Evolutionary conservation across 2,888 invertebrate species (phyloP).

Genomic region (Koerneria pararmatus): DNA sequence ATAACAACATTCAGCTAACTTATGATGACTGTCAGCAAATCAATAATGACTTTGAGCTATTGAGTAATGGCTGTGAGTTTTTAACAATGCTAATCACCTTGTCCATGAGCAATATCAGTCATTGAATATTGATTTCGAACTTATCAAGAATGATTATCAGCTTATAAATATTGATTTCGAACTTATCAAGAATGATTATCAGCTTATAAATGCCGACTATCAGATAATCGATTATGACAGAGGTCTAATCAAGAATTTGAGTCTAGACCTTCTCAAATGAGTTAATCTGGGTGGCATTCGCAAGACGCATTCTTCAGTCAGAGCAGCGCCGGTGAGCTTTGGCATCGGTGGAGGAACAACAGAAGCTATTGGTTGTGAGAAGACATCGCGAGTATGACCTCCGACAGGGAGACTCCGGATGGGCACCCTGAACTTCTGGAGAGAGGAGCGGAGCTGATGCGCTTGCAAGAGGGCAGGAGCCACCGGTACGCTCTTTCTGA

Average conservation of each 20-base stretch:
- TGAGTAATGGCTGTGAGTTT: too few relatives aligned
- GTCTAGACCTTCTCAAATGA: conserved; percentile 46
- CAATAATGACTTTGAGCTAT: too few relatives aligned
- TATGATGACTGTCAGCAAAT: too few relatives aligned
- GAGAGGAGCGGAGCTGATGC: background rate
- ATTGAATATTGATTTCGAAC: background rate
- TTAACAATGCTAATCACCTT: too few relatives aligned
- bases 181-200: background rate
- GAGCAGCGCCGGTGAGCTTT: conserved; percentile 18
- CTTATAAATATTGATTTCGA: background rate
- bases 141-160: background rate
- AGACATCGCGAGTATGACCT: background rate
- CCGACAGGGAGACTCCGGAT: background rate
- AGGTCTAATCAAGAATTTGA: background rate
- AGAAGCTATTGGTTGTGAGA: background rate
- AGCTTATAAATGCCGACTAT: too few relatives aligned
- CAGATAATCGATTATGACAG: background rate
- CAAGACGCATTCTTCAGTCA: conserved; percentile 37
- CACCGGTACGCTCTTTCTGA: background rate
- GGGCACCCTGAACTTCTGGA: too few relatives aligned
- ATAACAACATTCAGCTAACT: too few relatives aligned
- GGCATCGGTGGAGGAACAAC: background rate
- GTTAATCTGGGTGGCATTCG: conserved; percentile 48
- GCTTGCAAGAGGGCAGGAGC: conserved; percentile 16
- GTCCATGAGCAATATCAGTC: too few relatives aligned